phyloP scores from a whole-genome alignment of 37 sponge, comb jelly and placozoan genomes.

The Eunapius fragilis region DNA sequence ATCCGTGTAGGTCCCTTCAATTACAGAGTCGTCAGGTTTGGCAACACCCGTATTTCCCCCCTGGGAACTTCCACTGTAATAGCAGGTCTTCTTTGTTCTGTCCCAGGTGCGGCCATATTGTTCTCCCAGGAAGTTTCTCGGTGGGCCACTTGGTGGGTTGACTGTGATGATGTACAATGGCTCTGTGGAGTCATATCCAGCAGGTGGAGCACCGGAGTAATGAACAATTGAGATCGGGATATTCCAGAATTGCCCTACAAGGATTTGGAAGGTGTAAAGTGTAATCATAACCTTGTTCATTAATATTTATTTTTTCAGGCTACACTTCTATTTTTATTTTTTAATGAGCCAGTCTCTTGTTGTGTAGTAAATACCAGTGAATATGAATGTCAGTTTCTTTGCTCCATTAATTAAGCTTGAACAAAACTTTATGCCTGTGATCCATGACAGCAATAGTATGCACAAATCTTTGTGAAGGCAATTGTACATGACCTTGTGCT shows the following conservation, averaged over 20 bases:
- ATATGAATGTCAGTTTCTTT: too few relatives aligned
- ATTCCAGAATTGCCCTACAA: conserved; percentile 15
- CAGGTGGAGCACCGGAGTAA: neutral
- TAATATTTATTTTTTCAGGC: too few relatives aligned
- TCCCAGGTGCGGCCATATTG: conserved; percentile 57
- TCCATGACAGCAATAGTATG: too few relatives aligned
- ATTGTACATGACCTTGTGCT: too few relatives aligned
- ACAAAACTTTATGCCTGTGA: too few relatives aligned
- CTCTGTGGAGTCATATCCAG: neutral
- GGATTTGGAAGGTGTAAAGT: neutral
- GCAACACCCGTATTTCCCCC: conserved; percentile 37
- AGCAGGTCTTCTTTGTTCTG: conserved; percentile 43
- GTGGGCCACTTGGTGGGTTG: neutral
- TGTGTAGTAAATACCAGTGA: too few relatives aligned
- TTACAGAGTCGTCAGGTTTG: conserved; percentile 43
- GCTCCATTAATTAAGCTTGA: too few relatives aligned
- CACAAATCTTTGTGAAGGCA: too few relatives aligned
- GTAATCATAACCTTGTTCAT: neutral
- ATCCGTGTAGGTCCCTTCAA: conserved; percentile 58
- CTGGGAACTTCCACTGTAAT: conserved; percentile 69
- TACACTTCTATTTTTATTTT: too few relatives aligned
- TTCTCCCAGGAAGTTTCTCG: conserved; percentile 50
- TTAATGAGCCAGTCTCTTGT: too few relatives aligned
- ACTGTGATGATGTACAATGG: conserved; percentile 56
- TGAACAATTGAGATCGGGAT: neutral